phyloP scores from a whole-genome alignment of 2,797 vertebrate genomes.

The Podarcis siculus region DNA sequence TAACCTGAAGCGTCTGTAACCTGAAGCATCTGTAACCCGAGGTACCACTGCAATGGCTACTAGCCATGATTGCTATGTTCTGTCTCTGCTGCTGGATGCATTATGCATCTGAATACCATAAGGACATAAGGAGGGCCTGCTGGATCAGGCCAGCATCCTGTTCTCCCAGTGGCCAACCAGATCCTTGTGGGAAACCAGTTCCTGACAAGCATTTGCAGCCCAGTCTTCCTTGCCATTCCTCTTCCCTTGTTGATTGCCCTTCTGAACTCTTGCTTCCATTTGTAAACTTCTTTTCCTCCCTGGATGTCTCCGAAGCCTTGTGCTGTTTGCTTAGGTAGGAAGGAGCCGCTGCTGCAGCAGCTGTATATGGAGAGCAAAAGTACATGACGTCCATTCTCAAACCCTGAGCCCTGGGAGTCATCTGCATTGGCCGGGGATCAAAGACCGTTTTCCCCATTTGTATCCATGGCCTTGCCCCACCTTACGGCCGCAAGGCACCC shows the following conservation, averaged over 20 bases:
- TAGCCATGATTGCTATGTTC: neutral
- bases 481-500: conserved; percentile 72
- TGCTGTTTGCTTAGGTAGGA: conserved; percentile 42
- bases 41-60: too few species aligned
- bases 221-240: neutral
- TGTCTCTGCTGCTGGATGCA: neutral
- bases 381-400: conserved; percentile 65
- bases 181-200: too few species aligned
- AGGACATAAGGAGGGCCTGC: neutral
- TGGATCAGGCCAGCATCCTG: neutral
- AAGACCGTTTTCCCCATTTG: conserved; percentile 80
- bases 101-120: neutral
- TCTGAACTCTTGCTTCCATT: neutral
- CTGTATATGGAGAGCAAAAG: conserved; percentile 60
- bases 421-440: conserved; percentile 78
- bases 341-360: conserved; percentile 51
- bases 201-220: neutral
- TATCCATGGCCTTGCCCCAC: conserved; percentile 76
- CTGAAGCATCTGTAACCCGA: too few species aligned
- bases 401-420: conserved; percentile 67
- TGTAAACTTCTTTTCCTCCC: neutral
- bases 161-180: neutral
- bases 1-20: too few species aligned
- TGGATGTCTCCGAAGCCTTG: neutral
- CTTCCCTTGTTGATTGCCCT: neutral